Conservation (phyloP, 1,140 invertebrate species). For the Ips nitidus region DNA sequence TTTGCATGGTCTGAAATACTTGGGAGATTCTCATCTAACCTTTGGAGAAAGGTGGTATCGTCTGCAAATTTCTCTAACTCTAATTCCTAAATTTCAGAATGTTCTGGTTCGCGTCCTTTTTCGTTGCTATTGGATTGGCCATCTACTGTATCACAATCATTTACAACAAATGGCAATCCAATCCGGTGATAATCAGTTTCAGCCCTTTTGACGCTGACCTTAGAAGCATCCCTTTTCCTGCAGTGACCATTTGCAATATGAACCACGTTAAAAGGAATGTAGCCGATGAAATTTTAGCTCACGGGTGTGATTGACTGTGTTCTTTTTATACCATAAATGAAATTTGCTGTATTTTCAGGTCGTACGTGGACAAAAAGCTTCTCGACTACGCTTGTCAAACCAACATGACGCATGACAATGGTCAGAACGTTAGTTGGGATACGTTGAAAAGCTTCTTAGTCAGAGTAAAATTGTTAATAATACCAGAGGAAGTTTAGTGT, state of each 20-base stretch:
- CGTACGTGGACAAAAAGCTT: constrained; percentile 53
- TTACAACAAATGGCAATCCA: constrained; percentile 67
- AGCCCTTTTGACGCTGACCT: constrained; percentile 65
- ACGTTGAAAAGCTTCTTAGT: constrained; percentile 42
- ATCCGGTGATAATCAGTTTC: constrained; percentile 73
- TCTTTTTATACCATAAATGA: too few relatives aligned
- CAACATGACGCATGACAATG: constrained; percentile 38
- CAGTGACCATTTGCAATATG: constrained; percentile 78
- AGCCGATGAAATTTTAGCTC: constrained; percentile 58
- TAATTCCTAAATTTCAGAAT: constrained; percentile 53
- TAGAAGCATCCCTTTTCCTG: constrained; percentile 72
- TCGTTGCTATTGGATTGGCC: constrained; percentile 63
- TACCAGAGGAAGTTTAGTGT: not conserved
- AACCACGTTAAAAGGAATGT: constrained; percentile 70
- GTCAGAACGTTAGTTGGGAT: constrained; percentile 39
- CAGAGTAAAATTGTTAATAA: constrained; percentile 26
- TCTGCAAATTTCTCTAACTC: not conserved
- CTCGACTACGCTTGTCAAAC: constrained; percentile 57
- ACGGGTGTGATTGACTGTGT: constrained; percentile 53
- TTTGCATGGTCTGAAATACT: constrained; percentile 74
- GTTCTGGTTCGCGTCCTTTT: constrained; percentile 70
- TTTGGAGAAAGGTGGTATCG: constrained; percentile 65
- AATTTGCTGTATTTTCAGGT: not conserved
- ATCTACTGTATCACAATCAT: constrained; percentile 71
- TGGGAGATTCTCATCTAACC: constrained; percentile 68